These are phyloP conservation scores for Pollenia griseotomentosa DNA, from an alignment of 2,888 invertebrate species.

Conservation along the genomic window DNA sequence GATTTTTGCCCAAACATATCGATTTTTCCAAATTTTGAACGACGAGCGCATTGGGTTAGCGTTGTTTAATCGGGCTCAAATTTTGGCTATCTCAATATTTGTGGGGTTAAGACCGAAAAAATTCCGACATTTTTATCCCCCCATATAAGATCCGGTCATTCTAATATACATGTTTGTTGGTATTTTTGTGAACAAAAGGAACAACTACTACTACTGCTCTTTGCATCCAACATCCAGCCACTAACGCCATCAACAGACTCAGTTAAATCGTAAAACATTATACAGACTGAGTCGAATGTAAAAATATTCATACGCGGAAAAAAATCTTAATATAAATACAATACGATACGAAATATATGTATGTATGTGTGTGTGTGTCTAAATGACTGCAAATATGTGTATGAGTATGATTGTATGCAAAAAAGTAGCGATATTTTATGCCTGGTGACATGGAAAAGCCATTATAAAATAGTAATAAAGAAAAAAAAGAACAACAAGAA, in stretches of 20 bases:
- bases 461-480: slow-evolving; percentile 72
- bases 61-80: too few species aligned
- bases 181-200: slow-evolving; percentile 48
- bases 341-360: slow-evolving; percentile 6
- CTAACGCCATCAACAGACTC: slow-evolving; percentile 41
- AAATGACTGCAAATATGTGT: background rate
- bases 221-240: slow-evolving; percentile 20
- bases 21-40: too few species aligned
- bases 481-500: slow-evolving; percentile 48
- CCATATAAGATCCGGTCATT: too few species aligned
- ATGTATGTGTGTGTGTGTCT: background rate
- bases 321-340: slow-evolving; percentile 5
- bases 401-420: slow-evolving; percentile 7
- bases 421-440: slow-evolving; percentile 68
- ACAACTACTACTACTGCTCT: background rate
- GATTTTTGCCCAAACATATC: too few species aligned
- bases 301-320: slow-evolving; percentile 29
- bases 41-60: too few species aligned
- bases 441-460: slow-evolving; percentile 72
- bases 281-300: slow-evolving; percentile 44
- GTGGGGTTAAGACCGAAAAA: too few species aligned
- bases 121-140: too few species aligned
- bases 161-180: too few species aligned
- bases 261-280: slow-evolving; percentile 62
- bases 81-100: too few species aligned